A percentile compares a stretch with the other conserved stretches of the same genome.
These are phyloP conservation scores for Andrena marginata DNA, from an alignment of 2,888 invertebrate genomes.

Conservation along the genomic window DNA sequence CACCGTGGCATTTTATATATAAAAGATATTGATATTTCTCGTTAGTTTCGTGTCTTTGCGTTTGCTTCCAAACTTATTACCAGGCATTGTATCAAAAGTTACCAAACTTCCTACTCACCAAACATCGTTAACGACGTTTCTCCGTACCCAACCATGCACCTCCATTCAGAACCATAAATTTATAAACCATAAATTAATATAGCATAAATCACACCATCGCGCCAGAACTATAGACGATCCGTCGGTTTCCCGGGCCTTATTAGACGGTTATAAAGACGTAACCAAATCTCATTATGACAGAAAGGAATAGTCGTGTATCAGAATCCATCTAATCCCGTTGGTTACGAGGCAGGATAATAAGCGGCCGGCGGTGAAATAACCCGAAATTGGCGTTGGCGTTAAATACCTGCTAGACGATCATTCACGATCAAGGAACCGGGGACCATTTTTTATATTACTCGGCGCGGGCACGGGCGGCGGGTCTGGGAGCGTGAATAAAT, in stretches of 20 bases:
- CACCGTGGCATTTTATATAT: too few relatives aligned
- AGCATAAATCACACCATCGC: neutral
- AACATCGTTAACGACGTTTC: too few relatives aligned
- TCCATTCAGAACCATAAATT: too few relatives aligned
- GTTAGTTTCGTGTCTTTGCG: too few relatives aligned
- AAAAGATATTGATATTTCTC: too few relatives aligned
- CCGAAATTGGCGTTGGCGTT: conserved; percentile 63
- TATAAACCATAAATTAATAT: too few relatives aligned
- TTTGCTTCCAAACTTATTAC: too few relatives aligned
- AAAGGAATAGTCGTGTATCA: conserved; percentile 7
- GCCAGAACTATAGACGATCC: neutral
- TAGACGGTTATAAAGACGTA: conserved; percentile 35
- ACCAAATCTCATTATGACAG: conserved; percentile 30
- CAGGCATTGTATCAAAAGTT: too few relatives aligned
- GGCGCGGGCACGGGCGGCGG: conserved; percentile 8
- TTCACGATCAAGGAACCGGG: conserved; percentile 40
- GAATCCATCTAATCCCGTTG: conserved; percentile 36
- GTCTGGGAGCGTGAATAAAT: conserved; percentile 61
- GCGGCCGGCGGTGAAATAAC: conserved; percentile 32
- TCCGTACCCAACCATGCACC: too few relatives aligned
- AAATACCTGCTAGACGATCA: conserved; percentile 57
- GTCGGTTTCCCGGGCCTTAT: neutral
- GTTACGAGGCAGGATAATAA: conserved; percentile 37
- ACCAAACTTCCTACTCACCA: too few relatives aligned
- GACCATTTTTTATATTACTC: conserved; percentile 37